phyloP scores from a whole-genome alignment of 2,888 invertebrate species.

The Catonia carolina region DNA sequence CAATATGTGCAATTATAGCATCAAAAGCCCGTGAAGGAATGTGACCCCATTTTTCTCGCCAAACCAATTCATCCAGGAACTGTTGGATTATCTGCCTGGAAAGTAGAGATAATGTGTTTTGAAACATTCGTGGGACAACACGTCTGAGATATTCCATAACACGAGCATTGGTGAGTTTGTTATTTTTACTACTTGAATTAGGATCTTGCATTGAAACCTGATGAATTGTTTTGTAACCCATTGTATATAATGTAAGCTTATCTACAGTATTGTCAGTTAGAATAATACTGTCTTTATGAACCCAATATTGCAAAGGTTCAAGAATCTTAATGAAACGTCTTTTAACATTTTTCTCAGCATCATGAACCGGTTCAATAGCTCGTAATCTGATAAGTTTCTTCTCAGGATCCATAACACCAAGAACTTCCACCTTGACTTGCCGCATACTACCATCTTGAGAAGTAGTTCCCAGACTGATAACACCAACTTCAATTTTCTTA shows the following conservation, averaged over 20 bases:
- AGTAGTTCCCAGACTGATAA: slow-evolving; percentile 81
- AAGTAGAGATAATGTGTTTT: slow-evolving; percentile 74
- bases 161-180: slow-evolving; percentile 60
- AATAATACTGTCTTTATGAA: slow-evolving; percentile 67
- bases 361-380: slow-evolving; percentile 71
- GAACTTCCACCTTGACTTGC: slow-evolving; percentile 77
- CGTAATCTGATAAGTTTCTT: slow-evolving; percentile 67
- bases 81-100: slow-evolving; percentile 84
- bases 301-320: slow-evolving; percentile 71
- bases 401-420: slow-evolving; percentile 71
- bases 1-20: slow-evolving; percentile 68
- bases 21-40: slow-evolving; percentile 73
- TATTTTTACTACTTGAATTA: slow-evolving; percentile 40
- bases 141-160: slow-evolving; percentile 83
- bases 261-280: slow-evolving; percentile 80
- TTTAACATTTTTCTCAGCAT: slow-evolving; percentile 71
- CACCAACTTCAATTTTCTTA: slow-evolving; percentile 67
- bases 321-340: slow-evolving; percentile 76
- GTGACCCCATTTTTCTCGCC: slow-evolving; percentile 79
- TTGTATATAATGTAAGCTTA: slow-evolving; percentile 63
- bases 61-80: slow-evolving; percentile 81
- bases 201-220: slow-evolving; percentile 51
- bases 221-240: slow-evolving; percentile 72
- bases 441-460: slow-evolving; percentile 67
- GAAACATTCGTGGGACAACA: slow-evolving; percentile 85